These are phyloP conservation scores for Intellagama lesueurii DNA, from an alignment of 2,797 vertebrate species.

Conservation along the genomic window DNA sequence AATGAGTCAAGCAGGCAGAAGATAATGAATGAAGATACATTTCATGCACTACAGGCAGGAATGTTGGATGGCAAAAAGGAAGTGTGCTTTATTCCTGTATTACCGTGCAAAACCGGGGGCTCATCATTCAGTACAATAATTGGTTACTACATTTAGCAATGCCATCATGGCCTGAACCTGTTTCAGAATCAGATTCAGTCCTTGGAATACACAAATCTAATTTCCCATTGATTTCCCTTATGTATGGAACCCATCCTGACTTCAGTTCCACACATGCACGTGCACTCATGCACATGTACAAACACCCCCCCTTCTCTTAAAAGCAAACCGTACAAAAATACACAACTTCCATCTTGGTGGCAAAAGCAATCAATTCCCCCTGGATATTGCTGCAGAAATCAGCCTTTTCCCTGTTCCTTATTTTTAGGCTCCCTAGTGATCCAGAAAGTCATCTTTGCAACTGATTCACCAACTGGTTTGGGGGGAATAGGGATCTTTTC, in stretches of 20 bases:
- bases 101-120: constrained; percentile 77
- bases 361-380: too few species aligned
- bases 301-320: neutral
- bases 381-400: too few species aligned
- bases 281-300: neutral
- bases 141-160: constrained; percentile 71
- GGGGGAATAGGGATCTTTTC: neutral
- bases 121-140: constrained; percentile 73
- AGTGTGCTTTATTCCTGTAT: constrained; percentile 75
- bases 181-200: constrained; percentile 45
- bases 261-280: neutral
- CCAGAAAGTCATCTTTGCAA: neutral
- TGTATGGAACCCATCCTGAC: neutral
- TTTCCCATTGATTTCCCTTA: constrained; percentile 48
- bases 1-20: constrained; percentile 54
- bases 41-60: constrained; percentile 68
- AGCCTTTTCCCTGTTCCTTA: too few species aligned
- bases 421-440: neutral
- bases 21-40: constrained; percentile 73
- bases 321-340: too few species aligned
- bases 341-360: too few species aligned
- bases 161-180: constrained; percentile 52
- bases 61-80: constrained; percentile 59
- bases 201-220: constrained; percentile 9
- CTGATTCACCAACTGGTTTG: neutral